Conservation (phyloP, 2,113 vertebrate species). For the Callithrix jacchus region DNA sequence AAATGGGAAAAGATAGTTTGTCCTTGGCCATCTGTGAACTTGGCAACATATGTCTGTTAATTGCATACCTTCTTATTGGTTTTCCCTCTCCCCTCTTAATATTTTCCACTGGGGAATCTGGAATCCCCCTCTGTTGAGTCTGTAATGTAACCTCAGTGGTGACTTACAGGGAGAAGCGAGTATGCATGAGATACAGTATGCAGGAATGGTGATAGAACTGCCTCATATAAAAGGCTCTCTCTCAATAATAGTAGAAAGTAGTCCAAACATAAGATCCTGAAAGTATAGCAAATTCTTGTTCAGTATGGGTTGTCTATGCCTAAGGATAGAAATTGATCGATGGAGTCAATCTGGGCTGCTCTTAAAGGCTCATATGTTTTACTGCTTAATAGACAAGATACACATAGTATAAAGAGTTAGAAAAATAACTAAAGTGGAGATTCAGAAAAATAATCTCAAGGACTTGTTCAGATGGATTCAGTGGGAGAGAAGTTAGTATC, state of each 20-base stretch:
- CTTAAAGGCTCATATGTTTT: neutral
- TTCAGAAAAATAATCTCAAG: constrained; percentile 24
- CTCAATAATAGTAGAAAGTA: neutral
- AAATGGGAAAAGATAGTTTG: constrained; percentile 24
- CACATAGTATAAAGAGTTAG: neutral
- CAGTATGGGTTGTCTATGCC: neutral
- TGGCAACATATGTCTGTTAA: constrained; percentile 21
- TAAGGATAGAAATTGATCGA: neutral
- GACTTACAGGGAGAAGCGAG: neutral
- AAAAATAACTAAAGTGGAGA: neutral
- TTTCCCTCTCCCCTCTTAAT: neutral
- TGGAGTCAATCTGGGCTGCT: neutral
- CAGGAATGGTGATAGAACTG: neutral
- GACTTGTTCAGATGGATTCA: neutral
- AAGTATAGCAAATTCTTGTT: constrained; percentile 17
- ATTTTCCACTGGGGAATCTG: neutral
- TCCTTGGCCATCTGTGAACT: neutral
- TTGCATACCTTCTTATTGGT: neutral
- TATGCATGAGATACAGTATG: neutral
- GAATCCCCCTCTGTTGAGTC: neutral
- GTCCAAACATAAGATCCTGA: neutral
- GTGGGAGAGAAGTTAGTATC: neutral
- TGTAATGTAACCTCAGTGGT: neutral
- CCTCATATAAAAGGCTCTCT: neutral
- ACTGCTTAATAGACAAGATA: neutral